phyloP scores from a whole-genome alignment of 2,113 vertebrate genomes.

The Mustela nigripes region DNA sequence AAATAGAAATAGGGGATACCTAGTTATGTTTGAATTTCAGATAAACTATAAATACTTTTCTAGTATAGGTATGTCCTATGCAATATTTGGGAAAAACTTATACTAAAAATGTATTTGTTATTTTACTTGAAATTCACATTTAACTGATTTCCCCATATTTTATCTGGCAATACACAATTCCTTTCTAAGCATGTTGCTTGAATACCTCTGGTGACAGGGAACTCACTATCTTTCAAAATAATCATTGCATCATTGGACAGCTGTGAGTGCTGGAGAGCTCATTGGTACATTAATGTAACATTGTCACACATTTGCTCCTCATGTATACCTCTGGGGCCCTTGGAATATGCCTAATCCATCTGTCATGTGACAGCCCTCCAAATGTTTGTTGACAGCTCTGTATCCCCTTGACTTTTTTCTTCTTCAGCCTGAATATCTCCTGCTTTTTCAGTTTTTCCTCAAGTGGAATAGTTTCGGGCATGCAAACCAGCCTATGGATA shows the following conservation, averaged over 20 bases:
- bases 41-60: constrained; percentile 9
- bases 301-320: not conserved
- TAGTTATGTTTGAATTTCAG: constrained; percentile 34
- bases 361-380: not conserved
- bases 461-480: not conserved
- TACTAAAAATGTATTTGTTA: not conserved
- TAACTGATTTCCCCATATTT: not conserved
- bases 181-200: not conserved
- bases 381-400: not conserved
- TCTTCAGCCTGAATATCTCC: not conserved
- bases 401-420: not conserved
- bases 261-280: constrained; percentile 10
- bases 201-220: not conserved
- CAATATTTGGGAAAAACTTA: not conserved
- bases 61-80: not conserved
- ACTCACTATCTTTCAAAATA: not conserved
- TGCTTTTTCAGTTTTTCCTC: not conserved
- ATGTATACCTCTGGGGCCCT: not conserved
- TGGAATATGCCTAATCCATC: not conserved
- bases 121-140: constrained; percentile 46
- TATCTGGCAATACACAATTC: not conserved
- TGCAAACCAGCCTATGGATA: not conserved
- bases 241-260: not conserved
- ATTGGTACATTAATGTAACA: not conserved
- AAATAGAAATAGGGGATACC: not conserved